These are phyloP conservation scores for Pyrgilauda ruficollis DNA, from an alignment of 2,113 vertebrate genomes.

Conservation along the genomic window DNA sequence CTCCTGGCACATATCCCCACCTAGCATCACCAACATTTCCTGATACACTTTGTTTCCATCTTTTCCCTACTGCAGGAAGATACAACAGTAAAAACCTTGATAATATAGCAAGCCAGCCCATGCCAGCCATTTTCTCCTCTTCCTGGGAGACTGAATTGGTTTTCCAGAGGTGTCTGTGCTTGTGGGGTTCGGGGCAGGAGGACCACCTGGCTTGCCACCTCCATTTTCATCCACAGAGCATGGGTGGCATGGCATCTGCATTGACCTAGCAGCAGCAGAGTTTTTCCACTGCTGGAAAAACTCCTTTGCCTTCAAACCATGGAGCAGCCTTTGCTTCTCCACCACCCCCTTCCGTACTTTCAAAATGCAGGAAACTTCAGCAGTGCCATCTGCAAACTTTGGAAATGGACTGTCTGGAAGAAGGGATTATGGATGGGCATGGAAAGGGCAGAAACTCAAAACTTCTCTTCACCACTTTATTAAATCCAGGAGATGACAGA, in stretches of 20 bases:
- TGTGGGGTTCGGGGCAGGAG: rapidly evolving
- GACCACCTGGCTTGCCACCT: neutral
- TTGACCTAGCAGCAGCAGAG: neutral
- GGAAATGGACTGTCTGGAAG: neutral
- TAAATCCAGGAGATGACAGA: neutral
- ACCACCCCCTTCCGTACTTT: rapidly evolving
- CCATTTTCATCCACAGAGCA: neutral
- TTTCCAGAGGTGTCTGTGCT: neutral
- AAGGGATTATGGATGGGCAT: neutral
- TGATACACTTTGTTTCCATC: neutral
- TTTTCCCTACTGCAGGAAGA: neutral
- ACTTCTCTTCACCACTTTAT: neutral
- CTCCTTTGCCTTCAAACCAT: neutral
- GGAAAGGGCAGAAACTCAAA: neutral
- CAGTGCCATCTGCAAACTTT: neutral
- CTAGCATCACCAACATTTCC: neutral
- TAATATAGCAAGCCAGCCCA: neutral
- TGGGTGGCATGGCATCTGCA: rapidly evolving
- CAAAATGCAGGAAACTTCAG: neutral
- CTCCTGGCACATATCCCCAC: neutral
- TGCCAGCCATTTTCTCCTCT: neutral
- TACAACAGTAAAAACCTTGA: neutral
- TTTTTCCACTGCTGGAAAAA: neutral
- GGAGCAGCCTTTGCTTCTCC: neutral
- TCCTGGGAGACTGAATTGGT: neutral